Base-by-base conservation (phyloP, 2,797 vertebrate genomes). In the Catharus ustulatus region DNA sequence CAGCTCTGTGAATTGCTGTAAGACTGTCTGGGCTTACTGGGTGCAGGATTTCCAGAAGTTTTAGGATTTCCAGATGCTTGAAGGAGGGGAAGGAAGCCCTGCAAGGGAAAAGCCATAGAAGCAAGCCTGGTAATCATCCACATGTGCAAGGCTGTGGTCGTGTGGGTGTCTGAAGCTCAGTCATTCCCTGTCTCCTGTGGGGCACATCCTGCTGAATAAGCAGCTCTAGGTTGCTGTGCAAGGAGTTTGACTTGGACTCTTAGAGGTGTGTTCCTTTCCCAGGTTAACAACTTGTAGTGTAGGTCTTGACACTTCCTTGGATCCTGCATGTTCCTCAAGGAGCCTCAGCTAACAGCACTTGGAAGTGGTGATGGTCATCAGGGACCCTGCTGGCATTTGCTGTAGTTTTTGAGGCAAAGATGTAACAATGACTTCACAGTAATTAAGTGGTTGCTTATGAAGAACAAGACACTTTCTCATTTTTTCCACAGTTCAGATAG, bases 401-500 rank as follows among this genome's bases (percentile, higher is more conserved):
- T 69, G 67, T 26, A 55, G 66, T 29, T 7, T 63, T 46, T 40
- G 29, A 72, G 75, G 36, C 45, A 46, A 76, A 80, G 27, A 20
- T 42, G 23, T 29, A 45, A 29, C 23, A 45, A 51, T 9, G 42
- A 21, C 26, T 69, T 45, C n/a, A 23, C 12, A 11, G 32, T 59
- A 29, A 48, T 77, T 57, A 77, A 72, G 49, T 86, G 45, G 13
- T 49, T 85, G 75, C 61, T 49, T 84, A 10, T 59, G 67, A 82
- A 68, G 67, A 90, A 57, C 69, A 38, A 81, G 73, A 69, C 43
- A 15, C 72, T 83, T 78, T 61, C 24, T 66, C 54, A 3, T 92
- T 95, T 84, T 62, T 83, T 63, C 97, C 97, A 86, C 96, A 99
- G 99, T 96, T 99, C 98, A 68, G 98, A 99, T 97, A 98, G 98